Conservation (phyloP, 2,888 invertebrate species). For the Lumbricus terrestris region DNA sequence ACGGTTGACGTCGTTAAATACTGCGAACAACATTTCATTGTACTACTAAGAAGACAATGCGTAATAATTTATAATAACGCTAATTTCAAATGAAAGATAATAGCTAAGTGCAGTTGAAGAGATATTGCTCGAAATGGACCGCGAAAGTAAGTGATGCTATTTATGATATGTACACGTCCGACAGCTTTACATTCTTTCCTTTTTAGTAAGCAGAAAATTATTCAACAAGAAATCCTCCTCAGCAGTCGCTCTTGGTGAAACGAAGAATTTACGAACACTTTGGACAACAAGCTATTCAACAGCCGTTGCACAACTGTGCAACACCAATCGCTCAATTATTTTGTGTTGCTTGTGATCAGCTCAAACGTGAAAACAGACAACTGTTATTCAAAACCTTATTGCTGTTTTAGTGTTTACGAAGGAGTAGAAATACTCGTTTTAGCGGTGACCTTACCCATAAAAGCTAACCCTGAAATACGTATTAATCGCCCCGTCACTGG, state of each 20-base stretch:
- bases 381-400: not conserved
- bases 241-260: not conserved
- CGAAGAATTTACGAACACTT: not conserved
- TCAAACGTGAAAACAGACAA: not conserved
- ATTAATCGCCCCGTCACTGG: not conserved
- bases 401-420: not conserved
- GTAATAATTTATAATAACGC: no score
- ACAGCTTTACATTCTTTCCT: not conserved
- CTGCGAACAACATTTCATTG: not conserved
- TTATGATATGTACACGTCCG: constrained; percentile 3
- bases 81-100: not conserved
- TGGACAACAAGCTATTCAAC: not conserved
- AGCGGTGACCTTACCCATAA: not conserved
- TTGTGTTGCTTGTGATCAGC: not conserved
- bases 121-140: not conserved
- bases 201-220: not conserved
- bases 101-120: not conserved
- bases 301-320: not conserved
- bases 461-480: not conserved
- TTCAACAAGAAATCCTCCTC: not conserved
- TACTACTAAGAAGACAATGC: not conserved
- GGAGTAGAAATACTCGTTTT: not conserved
- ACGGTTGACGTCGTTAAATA: no score
- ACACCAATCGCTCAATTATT: not conserved
- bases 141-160: no score